Evolutionary conservation across 2,888 invertebrate species (phyloP), one percentile per base, ranked within the genome.

Genomic region (Tryphoninae sp.): DNA sequence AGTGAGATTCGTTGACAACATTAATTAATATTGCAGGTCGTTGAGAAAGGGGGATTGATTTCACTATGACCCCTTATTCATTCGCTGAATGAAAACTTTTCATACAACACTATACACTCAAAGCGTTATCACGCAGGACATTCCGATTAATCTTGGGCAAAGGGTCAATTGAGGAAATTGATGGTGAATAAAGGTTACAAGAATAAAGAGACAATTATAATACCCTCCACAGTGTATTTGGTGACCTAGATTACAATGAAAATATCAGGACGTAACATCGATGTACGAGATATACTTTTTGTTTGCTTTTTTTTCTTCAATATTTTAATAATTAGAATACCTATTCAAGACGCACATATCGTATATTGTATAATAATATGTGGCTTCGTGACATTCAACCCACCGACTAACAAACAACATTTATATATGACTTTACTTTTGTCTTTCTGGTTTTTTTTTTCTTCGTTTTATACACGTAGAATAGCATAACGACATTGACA

Each of bases 211-310:
- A 49, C 67, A 58, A n/a, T 64, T 55, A 61, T 78, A 64, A 74
- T 82, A 85, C 83, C 84, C 85, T 84, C 85, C 84, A 89, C 87
- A 89, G 86, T 90, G 86, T 90, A 89, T 90, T 88, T 89, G 86
- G 87, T 89, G 86, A 89, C 88, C 86, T 86, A 89, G 87, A 88
- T 89, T 88, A 86, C 88, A 89, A 88, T 88, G 86, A 88, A 87
- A 89, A 88, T 87, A 89, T 86, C 85, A 87, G 86, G 86, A 87
- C 86, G 86, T 88, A 88, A 89, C 88, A 89, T 87, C 86, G 86
- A 89, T 84, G 84, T 87, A 87, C 78, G 80, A 83, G 80, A 80
- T 82, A 82, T 64, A 55, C 64, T 49, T 74, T 53, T 61, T 61
- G 33, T 59, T 71, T 72, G 2, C 23, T 55, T 78, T 59, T 78